phyloP scores from a whole-genome alignment of 2,888 invertebrate genomes.

The Drosophila niveifrons region DNA sequence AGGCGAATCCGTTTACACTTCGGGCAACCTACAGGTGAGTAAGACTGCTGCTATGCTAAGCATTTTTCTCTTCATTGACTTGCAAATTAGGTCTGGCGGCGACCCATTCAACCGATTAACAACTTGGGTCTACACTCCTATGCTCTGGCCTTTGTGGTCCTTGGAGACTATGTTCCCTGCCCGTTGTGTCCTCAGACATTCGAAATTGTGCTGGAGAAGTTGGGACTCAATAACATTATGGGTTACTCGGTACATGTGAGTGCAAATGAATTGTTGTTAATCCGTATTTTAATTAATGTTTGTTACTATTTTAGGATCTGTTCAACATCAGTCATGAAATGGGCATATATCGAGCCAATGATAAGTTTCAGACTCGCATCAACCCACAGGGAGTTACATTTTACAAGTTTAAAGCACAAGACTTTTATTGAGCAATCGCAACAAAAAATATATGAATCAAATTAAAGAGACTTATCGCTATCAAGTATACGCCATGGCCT shows the following conservation, averaged over 20 bases:
- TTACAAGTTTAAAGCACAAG: constrained; percentile 65
- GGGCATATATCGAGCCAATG: constrained; percentile 35
- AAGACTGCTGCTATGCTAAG: not conserved
- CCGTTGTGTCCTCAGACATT: constrained; percentile 81
- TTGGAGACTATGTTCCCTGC: constrained; percentile 30
- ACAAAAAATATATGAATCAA: not conserved
- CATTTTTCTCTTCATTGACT: not conserved
- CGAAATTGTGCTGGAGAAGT: constrained; percentile 75
- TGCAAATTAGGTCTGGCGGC: constrained; percentile 83
- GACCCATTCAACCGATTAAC: constrained; percentile 84
- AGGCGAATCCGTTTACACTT: constrained; percentile 86
- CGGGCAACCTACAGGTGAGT: constrained; percentile 79
- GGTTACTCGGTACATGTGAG: constrained; percentile 82
- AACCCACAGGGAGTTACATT: constrained; percentile 77
- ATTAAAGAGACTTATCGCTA: not conserved
- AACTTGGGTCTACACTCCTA: constrained; percentile 83
- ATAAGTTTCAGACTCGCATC: constrained; percentile 64
- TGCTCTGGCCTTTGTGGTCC: constrained; percentile 85
- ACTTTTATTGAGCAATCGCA: constrained; percentile 29
- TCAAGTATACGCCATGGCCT: not conserved
- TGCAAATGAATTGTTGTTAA: not conserved
- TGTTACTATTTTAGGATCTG: constrained; percentile 57
- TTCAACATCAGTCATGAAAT: constrained; percentile 49
- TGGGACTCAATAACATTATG: constrained; percentile 80
- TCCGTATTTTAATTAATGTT: not conserved